phyloP scores from a whole-genome alignment of 1,140 invertebrate species.

The Aphaenogaster floridana region DNA sequence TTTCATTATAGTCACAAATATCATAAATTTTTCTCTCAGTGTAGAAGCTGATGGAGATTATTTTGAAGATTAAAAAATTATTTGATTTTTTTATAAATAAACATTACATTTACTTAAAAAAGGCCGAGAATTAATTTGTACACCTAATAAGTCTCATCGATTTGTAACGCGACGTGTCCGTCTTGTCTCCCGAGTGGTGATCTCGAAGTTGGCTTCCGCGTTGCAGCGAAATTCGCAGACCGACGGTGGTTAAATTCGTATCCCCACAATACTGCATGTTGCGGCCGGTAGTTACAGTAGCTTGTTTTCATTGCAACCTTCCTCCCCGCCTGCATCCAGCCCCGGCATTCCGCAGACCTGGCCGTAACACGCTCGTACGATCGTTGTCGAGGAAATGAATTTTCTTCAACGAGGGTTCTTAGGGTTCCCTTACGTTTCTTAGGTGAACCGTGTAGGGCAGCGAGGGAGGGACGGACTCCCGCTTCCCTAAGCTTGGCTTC shows the following conservation, averaged over 20 bases:
- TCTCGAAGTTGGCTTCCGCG: conserved; percentile 44
- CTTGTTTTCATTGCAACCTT: conserved; percentile 56
- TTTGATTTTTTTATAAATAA: too few species aligned
- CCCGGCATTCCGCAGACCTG: conserved; percentile 47
- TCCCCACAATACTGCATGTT: conserved; percentile 40
- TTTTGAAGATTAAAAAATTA: too few species aligned
- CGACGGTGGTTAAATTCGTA: conserved; percentile 55
- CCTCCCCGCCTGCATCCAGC: background rate
- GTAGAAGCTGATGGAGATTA: too few species aligned
- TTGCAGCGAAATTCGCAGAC: conserved; percentile 43
- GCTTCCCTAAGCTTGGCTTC: conserved; percentile 34
- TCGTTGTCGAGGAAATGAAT: conserved; percentile 65
- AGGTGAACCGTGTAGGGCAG: conserved; percentile 16
- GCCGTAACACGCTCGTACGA: conserved; percentile 57
- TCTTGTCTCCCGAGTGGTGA: conserved; percentile 21
- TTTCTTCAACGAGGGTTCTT: conserved; percentile 54
- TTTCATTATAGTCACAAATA: too few species aligned
- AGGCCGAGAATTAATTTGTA: too few species aligned
- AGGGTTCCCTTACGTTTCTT: conserved; percentile 32
- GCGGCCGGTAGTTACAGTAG: conserved; percentile 33
- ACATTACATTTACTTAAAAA: too few species aligned
- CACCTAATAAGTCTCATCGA: too few species aligned
- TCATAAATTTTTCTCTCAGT: too few species aligned
- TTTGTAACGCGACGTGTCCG: background rate
- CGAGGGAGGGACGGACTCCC: too few species aligned